Conservation (phyloP, 2,888 invertebrate genomes). For the Himalopsyche kuldschensis region DNA sequence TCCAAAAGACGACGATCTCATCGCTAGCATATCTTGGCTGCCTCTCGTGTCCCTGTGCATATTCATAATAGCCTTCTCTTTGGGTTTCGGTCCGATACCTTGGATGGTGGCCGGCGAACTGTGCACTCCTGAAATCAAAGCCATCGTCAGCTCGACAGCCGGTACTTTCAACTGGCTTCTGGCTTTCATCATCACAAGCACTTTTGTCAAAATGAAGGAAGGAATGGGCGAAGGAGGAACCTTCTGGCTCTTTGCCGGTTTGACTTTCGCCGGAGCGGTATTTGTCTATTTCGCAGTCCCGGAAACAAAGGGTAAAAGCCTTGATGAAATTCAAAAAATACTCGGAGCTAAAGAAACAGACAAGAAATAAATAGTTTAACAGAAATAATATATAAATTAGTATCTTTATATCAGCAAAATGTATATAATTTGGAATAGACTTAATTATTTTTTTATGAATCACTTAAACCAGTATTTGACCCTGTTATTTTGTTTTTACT, state of each 20-base stretch:
- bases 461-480: too few relatives aligned
- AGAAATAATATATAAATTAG: too few relatives aligned
- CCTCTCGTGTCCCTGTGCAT: slow-evolving; percentile 73
- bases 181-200: slow-evolving; percentile 78
- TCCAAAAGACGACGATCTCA: slow-evolving; percentile 47
- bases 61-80: slow-evolving; percentile 78
- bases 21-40: slow-evolving; percentile 68
- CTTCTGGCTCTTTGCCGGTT: slow-evolving; percentile 74
- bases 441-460: too few relatives aligned
- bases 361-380: slow-evolving; percentile 13
- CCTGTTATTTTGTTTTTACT: too few relatives aligned
- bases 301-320: slow-evolving; percentile 71
- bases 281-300: slow-evolving; percentile 71
- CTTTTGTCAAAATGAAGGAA: slow-evolving; percentile 62
- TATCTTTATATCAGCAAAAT: too few relatives aligned
- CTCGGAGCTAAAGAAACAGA: slow-evolving; percentile 46
- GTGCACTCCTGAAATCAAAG: slow-evolving; percentile 78
- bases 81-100: slow-evolving; percentile 87
- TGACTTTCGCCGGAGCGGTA: slow-evolving; percentile 65
- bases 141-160: slow-evolving; percentile 74
- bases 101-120: slow-evolving; percentile 84
- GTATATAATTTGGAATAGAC: too few relatives aligned
- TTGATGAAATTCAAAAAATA: slow-evolving; percentile 66
- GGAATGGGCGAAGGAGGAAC: slow-evolving; percentile 65
- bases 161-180: slow-evolving; percentile 82